Evolutionary conservation across 35 echinoderm and acorn worm species (phyloP).

Genomic region (Patiria miniata): DNA sequence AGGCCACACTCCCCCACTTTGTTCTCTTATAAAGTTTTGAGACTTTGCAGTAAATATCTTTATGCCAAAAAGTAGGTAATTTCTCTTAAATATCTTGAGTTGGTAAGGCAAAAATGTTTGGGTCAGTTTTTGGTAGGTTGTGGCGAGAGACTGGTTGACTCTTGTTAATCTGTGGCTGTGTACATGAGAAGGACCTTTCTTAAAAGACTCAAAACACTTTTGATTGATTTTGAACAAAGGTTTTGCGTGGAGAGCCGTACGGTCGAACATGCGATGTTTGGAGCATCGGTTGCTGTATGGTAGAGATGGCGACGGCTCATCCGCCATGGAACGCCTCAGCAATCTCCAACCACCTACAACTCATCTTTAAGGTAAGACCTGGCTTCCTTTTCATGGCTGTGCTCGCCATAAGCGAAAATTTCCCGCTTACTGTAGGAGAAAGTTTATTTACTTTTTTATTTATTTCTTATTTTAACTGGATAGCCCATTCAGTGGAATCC

Average conservation of each 20-base stretch:
- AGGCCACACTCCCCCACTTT: too few relatives aligned
- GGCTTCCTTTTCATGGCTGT: background rate
- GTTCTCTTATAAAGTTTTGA: too few relatives aligned
- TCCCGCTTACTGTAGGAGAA: too few relatives aligned
- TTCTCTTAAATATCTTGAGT: too few relatives aligned
- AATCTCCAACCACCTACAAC: slow-evolving; percentile 86
- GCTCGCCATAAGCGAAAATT: too few relatives aligned
- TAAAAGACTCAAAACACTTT: background rate
- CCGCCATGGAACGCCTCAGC: slow-evolving; percentile 85
- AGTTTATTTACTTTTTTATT: too few relatives aligned
- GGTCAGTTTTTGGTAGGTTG: too few relatives aligned
- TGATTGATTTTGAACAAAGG: slow-evolving; percentile 44
- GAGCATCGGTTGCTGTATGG: slow-evolving; percentile 93
- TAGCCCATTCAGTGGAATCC: too few relatives aligned
- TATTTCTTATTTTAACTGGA: too few relatives aligned
- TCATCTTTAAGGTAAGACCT: slow-evolving; percentile 87
- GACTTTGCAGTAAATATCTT: too few relatives aligned
- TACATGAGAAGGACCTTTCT: background rate
- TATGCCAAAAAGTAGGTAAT: too few relatives aligned
- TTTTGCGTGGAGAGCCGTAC: slow-evolving; percentile 86
- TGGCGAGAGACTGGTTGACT: background rate
- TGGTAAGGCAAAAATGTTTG: too few relatives aligned
- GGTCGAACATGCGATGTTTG: slow-evolving; percentile 95
- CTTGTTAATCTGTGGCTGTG: background rate
- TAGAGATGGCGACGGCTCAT: slow-evolving; percentile 89